phyloP scores from a whole-genome alignment of 2,113 vertebrate species.

The Rhynchopsitta pachyrhyncha region DNA sequence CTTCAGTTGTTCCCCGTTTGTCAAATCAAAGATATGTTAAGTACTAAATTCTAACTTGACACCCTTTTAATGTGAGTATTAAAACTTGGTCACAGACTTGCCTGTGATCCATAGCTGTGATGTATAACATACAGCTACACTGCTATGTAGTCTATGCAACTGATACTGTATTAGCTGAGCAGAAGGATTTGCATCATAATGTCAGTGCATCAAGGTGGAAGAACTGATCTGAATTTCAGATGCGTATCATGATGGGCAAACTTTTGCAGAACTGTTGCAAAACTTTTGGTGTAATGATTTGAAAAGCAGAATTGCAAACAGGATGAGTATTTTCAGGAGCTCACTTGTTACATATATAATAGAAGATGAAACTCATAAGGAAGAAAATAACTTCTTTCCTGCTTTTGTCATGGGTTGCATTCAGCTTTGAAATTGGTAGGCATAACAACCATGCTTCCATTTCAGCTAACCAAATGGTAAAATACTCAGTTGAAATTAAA shows the following conservation, averaged over 20 bases:
- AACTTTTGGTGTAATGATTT: neutral
- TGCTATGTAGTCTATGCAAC: neutral
- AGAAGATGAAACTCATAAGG: neutral
- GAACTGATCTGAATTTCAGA: neutral
- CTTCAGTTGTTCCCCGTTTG: neutral
- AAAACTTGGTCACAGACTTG: neutral
- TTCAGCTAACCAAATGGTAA: neutral
- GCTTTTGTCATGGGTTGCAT: neutral
- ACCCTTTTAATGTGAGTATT: neutral
- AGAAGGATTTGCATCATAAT: neutral
- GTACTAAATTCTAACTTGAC: neutral
- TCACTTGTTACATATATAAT: neutral
- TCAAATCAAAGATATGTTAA: neutral
- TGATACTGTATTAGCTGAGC: neutral
- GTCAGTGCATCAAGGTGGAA: neutral
- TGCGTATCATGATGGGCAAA: neutral
- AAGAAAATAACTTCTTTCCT: neutral
- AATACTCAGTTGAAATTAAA: neutral
- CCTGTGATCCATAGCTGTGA: neutral
- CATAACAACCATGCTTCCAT: neutral
- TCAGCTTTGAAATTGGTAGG: neutral
- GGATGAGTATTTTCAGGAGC: neutral
- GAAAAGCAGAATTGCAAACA: neutral
- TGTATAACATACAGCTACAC: neutral
- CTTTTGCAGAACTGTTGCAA: neutral